Evolutionary conservation across 2,113 vertebrate species (phyloP).

Genomic region (Ibidorhyncha struthersii): DNA sequence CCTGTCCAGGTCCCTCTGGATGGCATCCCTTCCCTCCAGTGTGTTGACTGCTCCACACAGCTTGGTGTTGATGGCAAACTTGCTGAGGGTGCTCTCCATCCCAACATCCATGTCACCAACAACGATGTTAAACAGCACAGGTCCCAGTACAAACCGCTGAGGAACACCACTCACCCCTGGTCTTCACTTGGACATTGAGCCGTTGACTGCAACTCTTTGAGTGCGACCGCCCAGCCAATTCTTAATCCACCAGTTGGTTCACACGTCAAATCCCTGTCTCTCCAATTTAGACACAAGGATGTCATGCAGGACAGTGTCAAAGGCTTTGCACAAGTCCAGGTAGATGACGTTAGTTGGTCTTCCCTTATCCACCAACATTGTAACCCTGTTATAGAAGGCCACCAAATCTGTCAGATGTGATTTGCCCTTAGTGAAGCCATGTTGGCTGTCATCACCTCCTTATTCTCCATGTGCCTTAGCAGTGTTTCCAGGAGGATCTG

Average conservation of each 20-base stretch:
- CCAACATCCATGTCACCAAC: not conserved
- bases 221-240: not conserved
- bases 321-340: not conserved
- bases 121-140: not conserved
- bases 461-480: not conserved
- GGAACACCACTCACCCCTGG: not conserved
- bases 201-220: not conserved
- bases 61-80: not conserved
- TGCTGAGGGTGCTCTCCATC: not conserved
- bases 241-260: not conserved
- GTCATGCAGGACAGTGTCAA: not conserved
- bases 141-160: not conserved
- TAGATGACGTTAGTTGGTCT: not conserved
- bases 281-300: not conserved
- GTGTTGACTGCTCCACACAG: not conserved
- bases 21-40: not conserved
- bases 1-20: not conserved
- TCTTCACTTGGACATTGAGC: not conserved
- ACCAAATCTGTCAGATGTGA: not conserved
- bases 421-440: not conserved
- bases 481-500: not conserved
- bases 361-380: not conserved
- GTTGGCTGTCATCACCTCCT: not conserved
- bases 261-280: not conserved
- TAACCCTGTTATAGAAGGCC: not conserved